Evolutionary conservation across 2,888 invertebrate species (phyloP), one percentile per base, ranked within the genome.

Genomic region (Brenthis daphne): DNA sequence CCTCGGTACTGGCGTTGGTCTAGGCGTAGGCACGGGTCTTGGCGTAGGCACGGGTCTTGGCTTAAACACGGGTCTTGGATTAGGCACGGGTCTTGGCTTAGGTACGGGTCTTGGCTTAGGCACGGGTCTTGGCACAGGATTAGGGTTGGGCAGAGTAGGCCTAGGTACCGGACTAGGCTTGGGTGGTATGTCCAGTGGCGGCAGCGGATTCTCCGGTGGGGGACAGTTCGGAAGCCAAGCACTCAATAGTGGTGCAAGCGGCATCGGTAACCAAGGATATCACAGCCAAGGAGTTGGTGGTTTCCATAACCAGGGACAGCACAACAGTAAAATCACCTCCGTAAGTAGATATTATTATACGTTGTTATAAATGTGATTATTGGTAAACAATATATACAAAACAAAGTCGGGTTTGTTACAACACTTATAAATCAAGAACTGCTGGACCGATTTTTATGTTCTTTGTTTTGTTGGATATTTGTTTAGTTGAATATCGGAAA

Each of bases 291-390:
- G 75, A 12, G 11, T 47, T n/a, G 64, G 69, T 12, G 71, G 70
- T 0, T 74, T 43, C 69, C 73, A 74, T n/a, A 29, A 57, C 20
- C 65, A 64, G 12, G 77, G 75, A 24, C 43, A 74, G 6, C 65
- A 74, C 6, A 74, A 75, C 47, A 70, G 67, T 24, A 72, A 70
- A 43, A 72, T 72, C 61, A 76, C 70, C n/a, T 70, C 70, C 54
- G 77, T 77, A 70, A 73, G 75, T 67, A 53, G 13, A 47, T 12
- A 33, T 56, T 55, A 20, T 29, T 55, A 20, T 29, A 51, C 13
- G 6, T 43, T 48, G 24, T 61, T 50, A 14, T 5, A 56, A 56
- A 11, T 14, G 14, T 13, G 12, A 47, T 16, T 13, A 43, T 13
- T 55, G 2, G 48, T 3, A 63, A 53, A 20, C 20, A 20, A 20